A percentile compares a stretch with the other conserved stretches of the same genome.
Evolutionary conservation across 2,797 vertebrate species (phyloP).

Genomic region (Rhincodon typus): DNA sequence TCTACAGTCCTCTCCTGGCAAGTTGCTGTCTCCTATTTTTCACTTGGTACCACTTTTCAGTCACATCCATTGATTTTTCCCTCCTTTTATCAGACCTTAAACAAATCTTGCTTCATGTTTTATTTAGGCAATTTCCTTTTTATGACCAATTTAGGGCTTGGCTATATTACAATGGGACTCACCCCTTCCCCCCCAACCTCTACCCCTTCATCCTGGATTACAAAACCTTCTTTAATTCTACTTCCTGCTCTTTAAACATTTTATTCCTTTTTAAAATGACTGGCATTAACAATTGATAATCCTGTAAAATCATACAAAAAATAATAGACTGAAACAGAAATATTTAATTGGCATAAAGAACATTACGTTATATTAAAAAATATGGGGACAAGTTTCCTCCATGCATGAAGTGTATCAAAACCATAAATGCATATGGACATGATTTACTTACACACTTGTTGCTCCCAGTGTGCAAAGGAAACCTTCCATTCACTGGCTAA

Average conservation of each 20-base stretch:
- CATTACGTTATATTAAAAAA: not conserved
- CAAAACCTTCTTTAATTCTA: not conserved
- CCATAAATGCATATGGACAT: not conserved
- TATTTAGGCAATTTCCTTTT: not conserved
- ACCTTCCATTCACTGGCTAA: not conserved
- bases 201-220: not conserved
- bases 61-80: slow-evolving; percentile 3
- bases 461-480: not conserved
- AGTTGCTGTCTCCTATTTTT: not conserved
- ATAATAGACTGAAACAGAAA: not conserved
- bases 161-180: not conserved
- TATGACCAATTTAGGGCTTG: not conserved
- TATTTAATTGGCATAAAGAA: not conserved
- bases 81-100: not conserved
- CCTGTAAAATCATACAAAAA: not conserved
- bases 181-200: too few species aligned
- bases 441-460: not conserved
- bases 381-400: not conserved
- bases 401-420: not conserved
- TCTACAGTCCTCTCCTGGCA: not conserved
- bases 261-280: not conserved
- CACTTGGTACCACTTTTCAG: not conserved
- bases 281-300: not conserved
- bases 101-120: not conserved
- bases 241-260: not conserved